Conservation (phyloP, 2,797 vertebrate species). For the Phataginus tricuspis region DNA sequence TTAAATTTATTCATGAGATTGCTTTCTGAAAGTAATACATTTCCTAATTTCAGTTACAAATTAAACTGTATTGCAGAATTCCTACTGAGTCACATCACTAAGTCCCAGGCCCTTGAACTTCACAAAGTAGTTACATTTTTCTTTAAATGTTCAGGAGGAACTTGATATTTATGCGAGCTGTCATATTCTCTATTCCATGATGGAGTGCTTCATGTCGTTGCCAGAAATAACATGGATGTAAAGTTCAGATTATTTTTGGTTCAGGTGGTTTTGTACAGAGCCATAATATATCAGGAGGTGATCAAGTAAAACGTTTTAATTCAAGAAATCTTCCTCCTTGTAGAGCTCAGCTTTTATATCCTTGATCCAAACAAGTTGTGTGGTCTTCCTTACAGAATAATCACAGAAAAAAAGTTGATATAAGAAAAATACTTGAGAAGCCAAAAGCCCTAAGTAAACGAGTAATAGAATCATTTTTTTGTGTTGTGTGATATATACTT, state of each 20-base stretch:
- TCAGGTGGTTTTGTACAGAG: neutral
- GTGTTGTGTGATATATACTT: neutral
- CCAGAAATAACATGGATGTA: slow-evolving; percentile 22
- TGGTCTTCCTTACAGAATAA: neutral
- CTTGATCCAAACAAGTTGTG: slow-evolving; percentile 1
- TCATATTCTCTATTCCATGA: neutral
- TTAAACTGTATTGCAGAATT: neutral
- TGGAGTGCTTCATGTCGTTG: neutral
- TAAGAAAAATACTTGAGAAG: neutral
- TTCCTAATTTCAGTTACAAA: neutral
- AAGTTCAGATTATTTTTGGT: slow-evolving; percentile 13
- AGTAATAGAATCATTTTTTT: neutral
- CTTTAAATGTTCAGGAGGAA: neutral
- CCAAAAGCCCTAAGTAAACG: neutral
- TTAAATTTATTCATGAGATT: neutral
- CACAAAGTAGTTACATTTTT: neutral
- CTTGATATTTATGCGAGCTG: neutral
- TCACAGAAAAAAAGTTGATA: neutral
- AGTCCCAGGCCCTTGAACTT: neutral
- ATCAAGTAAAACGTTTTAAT: neutral
- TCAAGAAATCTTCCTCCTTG: neutral
- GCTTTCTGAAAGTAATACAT: neutral
- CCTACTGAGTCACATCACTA: neutral
- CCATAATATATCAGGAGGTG: neutral
- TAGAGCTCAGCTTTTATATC: neutral